Evolutionary conservation across 2,113 vertebrate species (phyloP).

Genomic region (Aldabrachelys gigantea): DNA sequence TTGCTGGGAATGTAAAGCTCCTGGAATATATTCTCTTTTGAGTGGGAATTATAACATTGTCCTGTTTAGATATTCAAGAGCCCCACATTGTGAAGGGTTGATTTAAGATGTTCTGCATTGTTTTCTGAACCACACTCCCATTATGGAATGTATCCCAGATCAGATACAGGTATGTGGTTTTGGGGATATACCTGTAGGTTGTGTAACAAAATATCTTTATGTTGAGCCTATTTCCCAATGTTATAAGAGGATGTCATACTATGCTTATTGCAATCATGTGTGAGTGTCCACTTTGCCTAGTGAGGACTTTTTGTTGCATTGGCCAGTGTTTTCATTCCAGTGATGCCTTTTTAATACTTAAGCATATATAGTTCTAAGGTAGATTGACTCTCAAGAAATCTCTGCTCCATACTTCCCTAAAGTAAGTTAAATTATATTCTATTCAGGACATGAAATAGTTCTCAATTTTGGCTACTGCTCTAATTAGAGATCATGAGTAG

Average conservation of each 20-base stretch:
- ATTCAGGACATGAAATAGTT: background rate
- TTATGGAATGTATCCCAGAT: constrained; percentile 21
- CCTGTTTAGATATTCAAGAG: background rate
- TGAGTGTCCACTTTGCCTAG: background rate
- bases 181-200: constrained; percentile 25
- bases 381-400: background rate
- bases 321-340: background rate
- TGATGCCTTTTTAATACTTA: background rate
- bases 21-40: constrained; percentile 18
- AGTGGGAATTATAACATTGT: constrained; percentile 31
- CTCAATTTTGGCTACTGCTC: background rate
- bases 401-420: background rate
- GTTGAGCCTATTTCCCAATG: background rate
- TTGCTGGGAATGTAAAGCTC: background rate
- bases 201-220: background rate
- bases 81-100: constrained; percentile 22
- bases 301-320: background rate
- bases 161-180: constrained; percentile 21
- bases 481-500: background rate
- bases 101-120: constrained; percentile 40
- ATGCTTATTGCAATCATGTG: background rate
- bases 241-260: background rate
- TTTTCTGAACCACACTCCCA: background rate
- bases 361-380: background rate
- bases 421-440: background rate